Base-by-base conservation (phyloP, 2,888 invertebrate genomes). In the Aromia moschata region DNA sequence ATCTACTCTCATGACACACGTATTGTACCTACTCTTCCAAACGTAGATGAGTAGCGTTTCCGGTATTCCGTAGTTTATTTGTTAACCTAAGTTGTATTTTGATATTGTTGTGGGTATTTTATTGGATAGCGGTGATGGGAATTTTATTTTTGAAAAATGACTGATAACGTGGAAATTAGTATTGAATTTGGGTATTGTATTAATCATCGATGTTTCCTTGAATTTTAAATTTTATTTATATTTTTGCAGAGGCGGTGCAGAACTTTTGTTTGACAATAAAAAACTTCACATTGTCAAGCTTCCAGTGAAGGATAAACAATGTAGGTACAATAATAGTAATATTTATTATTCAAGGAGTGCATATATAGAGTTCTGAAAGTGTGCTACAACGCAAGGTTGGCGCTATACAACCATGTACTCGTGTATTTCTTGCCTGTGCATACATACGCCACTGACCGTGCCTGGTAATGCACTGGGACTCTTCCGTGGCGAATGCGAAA, bases 211-310 rank as follows among this genome's bases (percentile, higher is more conserved):
- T 7, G 7, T 5, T 33, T 33, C 11, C 15, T 56, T 54, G 12
- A 46, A 36, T 14, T 51, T 41, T 38, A 17, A 44, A 44, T 10
- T 55, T 46, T 33, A 11, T 17, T 55, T 51, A 54, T 58, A 82
- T 17, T 77, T 77, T 74, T 87, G 79, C 72, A 92, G 93, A 37
- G 96, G 97, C 10, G 97, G 97, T 1, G 94, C 95, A 0, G 96
- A 97, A 77, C 79, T 94, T n/a, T 80, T 97, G 1, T 94, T 96
- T 78, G 90, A 90, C 65, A 93, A 92, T 72, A 85, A 89, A 49
- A 94, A 94, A 75, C 85, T 84, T 52, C 87, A 90, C 45, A 83
- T 89, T 56, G 79, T 94, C 0, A 80, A 83, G 17, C 79, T 94
- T 67, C 90, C 92, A 57, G 79, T 82, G 0, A 77, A 81, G 14